Percentiles rank a stretch among this genome's conserved stretches.
These are phyloP conservation scores for Drosophila tropicalis DNA, from an alignment of 1,140 invertebrate genomes.

Conservation along the genomic window DNA sequence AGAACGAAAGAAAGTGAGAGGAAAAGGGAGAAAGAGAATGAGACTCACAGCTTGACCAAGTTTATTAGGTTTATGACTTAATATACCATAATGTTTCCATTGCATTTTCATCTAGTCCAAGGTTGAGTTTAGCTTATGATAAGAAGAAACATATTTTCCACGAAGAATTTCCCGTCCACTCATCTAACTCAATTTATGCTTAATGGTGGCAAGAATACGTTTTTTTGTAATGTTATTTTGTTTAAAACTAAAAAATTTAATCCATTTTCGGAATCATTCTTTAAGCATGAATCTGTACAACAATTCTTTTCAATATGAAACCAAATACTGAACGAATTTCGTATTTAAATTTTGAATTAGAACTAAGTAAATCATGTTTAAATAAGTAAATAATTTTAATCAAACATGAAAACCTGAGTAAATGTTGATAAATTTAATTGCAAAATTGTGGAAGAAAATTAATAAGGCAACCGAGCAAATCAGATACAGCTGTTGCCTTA, in stretches of 20 bases:
- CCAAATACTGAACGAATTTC: not conserved
- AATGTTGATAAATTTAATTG: slow-evolving; percentile 48
- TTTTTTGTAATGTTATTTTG: not conserved
- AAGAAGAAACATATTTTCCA: slow-evolving; percentile 13
- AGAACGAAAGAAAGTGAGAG: not conserved
- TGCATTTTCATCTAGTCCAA: slow-evolving; percentile 37
- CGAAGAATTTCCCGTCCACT: not conserved
- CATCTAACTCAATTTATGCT: not conserved
- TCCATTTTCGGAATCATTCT: too few species aligned
- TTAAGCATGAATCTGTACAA: too few species aligned
- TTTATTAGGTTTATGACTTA: slow-evolving; percentile 35
- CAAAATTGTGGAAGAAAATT: slow-evolving; percentile 31
- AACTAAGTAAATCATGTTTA: slow-evolving; percentile 5
- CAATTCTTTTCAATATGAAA: not conserved
- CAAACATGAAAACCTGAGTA: slow-evolving; percentile 12
- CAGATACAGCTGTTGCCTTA: slow-evolving; percentile 16
- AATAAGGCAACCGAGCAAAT: slow-evolving; percentile 35
- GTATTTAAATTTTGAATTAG: not conserved
- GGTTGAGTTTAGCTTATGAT: slow-evolving; percentile 34
- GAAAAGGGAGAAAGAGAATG: not conserved
- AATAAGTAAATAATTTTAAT: slow-evolving; percentile 31
- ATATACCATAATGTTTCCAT: slow-evolving; percentile 49
- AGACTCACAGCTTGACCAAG: slow-evolving; percentile 20
- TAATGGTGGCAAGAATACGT: not conserved
- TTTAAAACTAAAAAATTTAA: too few species aligned